Evolutionary conservation across 2,888 invertebrate species (phyloP).

Genomic region (Cheilosia pagana): DNA sequence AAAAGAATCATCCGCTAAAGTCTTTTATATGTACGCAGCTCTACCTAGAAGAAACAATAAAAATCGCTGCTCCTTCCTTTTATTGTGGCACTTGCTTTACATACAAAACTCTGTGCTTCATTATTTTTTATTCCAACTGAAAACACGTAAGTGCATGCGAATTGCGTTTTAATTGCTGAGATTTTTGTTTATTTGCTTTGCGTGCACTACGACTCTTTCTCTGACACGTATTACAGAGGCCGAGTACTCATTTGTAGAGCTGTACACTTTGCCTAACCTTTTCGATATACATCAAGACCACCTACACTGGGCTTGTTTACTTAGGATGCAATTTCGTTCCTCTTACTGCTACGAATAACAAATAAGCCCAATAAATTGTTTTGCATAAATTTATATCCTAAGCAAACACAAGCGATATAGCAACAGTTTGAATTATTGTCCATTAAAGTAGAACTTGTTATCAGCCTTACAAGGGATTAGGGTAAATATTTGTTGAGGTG

Average conservation of each 20-base stretch:
- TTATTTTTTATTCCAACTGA: not conserved
- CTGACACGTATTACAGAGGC: not conserved
- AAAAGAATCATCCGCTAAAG: no score
- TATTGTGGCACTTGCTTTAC: not conserved
- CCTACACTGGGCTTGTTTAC: constrained; percentile 33
- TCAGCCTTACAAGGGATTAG: constrained; percentile 37
- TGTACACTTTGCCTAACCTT: constrained; percentile 25
- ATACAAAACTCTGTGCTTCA: not conserved
- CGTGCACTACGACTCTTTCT: not conserved
- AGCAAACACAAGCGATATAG: constrained; percentile 45
- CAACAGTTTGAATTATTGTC: constrained; percentile 29
- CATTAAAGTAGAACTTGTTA: constrained; percentile 14
- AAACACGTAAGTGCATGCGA: not conserved
- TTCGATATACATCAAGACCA: constrained; percentile 19
- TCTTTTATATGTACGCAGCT: no score
- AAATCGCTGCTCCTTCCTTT: no score
- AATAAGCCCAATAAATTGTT: constrained; percentile 47
- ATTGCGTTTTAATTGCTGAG: constrained; percentile 1
- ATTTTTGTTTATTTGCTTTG: not conserved
- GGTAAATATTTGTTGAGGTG: constrained; percentile 63
- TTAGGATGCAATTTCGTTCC: constrained; percentile 44
- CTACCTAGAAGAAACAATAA: no score
- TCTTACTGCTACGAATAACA: constrained; percentile 18
- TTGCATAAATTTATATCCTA: constrained; percentile 63
- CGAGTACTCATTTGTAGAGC: not conserved